A percentile compares a stretch with the other conserved stretches of the same genome.
These are phyloP conservation scores for Pseudomyrmex flavicornis DNA, from an alignment of 1,140 invertebrate species.

Conservation along the genomic window DNA sequence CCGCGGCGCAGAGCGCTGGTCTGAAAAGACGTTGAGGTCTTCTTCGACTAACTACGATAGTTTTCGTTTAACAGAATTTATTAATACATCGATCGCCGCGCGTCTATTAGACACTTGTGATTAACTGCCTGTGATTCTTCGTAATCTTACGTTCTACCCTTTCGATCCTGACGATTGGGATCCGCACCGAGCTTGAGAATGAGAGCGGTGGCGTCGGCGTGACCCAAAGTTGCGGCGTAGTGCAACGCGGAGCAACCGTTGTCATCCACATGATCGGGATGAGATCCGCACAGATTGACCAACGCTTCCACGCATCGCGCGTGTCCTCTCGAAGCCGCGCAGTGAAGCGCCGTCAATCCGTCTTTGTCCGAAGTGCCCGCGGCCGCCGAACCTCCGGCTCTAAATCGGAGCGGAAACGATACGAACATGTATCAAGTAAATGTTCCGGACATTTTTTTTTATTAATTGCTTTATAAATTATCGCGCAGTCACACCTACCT, in stretches of 20 bases:
- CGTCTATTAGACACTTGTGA: background rate
- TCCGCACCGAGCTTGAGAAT: constrained; percentile 95
- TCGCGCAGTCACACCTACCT: constrained; percentile 86
- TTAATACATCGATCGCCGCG: background rate
- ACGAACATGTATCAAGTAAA: too few relatives aligned
- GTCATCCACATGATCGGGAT: constrained; percentile 92
- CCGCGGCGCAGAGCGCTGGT: constrained; percentile 94
- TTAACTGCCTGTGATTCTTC: background rate
- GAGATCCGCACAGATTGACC: constrained; percentile 94
- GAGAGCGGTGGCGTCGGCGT: constrained; percentile 96
- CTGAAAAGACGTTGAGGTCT: constrained; percentile 78
- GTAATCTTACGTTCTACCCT: constrained; percentile 92
- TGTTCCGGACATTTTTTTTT: too few relatives aligned
- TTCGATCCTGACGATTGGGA: constrained; percentile 95
- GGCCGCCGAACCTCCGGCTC: constrained; percentile 82
- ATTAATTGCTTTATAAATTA: too few relatives aligned
- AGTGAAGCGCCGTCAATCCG: constrained; percentile 95
- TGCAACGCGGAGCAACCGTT: constrained; percentile 98
- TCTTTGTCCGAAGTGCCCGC: constrained; percentile 87
- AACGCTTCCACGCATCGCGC: constrained; percentile 96
- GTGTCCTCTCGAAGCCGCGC: constrained; percentile 97
- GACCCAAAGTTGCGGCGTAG: constrained; percentile 97
- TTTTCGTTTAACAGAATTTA: background rate
- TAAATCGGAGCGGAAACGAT: constrained; percentile 43
- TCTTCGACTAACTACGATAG: background rate